These are phyloP conservation scores for Magallana ariakensis DNA, from an alignment of 1,140 invertebrate species.

Conservation along the genomic window DNA sequence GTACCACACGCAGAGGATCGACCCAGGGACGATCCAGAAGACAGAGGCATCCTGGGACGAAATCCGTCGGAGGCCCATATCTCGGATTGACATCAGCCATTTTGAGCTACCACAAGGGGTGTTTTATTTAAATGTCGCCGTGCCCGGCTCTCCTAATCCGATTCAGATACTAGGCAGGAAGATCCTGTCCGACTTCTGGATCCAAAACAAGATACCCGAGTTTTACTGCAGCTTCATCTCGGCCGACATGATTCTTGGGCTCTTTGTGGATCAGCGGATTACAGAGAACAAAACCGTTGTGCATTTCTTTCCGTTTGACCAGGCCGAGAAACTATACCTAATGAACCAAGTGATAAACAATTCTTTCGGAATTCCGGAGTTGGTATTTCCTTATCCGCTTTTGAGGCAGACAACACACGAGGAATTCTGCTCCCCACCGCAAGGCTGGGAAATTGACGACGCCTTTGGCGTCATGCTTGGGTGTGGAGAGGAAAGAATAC, in stretches of 20 bases:
- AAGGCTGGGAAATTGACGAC: constrained; percentile 67
- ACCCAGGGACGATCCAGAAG: background rate
- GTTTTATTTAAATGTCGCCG: constrained; percentile 59
- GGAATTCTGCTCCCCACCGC: constrained; percentile 64
- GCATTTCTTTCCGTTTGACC: constrained; percentile 57
- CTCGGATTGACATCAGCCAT: constrained; percentile 49
- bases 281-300: constrained; percentile 57
- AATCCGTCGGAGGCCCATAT: constrained; percentile 47
- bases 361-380: constrained; percentile 49
- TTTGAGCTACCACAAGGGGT: constrained; percentile 61
- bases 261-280: constrained; percentile 60
- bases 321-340: constrained; percentile 61
- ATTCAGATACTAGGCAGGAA: constrained; percentile 57
- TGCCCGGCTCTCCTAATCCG: constrained; percentile 40
- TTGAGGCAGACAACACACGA: constrained; percentile 55
- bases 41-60: constrained; percentile 43
- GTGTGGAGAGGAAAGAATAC: constrained; percentile 63
- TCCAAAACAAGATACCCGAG: constrained; percentile 63
- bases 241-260: constrained; percentile 64
- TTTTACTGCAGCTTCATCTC: constrained; percentile 65
- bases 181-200: constrained; percentile 60
- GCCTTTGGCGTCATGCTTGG: constrained; percentile 66
- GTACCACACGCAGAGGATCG: constrained; percentile 56
- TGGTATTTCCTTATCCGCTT: constrained; percentile 64
- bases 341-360: constrained; percentile 57